phyloP scores from a whole-genome alignment of 1,140 invertebrate species.

The Bombus balteatus region DNA sequence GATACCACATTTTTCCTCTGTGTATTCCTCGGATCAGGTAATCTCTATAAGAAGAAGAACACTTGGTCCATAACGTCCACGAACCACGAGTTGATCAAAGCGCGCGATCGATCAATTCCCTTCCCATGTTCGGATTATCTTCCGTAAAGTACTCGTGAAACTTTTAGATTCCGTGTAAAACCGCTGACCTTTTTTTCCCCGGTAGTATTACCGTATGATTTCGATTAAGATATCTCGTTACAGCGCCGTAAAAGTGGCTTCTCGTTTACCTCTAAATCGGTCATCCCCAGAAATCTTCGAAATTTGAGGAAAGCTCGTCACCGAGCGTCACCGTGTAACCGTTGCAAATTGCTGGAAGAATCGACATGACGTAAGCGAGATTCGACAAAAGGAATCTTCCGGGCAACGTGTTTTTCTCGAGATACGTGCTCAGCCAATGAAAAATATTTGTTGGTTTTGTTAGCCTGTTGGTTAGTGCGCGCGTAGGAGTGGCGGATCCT shows the following conservation, averaged over 20 bases:
- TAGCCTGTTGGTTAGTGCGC: too few species aligned
- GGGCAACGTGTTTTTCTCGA: background rate
- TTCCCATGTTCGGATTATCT: background rate
- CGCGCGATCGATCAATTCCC: conserved; percentile 22
- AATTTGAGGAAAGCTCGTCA: too few species aligned
- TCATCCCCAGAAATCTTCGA: background rate
- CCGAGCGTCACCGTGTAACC: background rate
- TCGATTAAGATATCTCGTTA: conserved; percentile 48
- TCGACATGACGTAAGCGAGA: background rate
- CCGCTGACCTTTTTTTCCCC: background rate
- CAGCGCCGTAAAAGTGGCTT: background rate
- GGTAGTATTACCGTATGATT: conserved; percentile 31
- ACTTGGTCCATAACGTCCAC: background rate
- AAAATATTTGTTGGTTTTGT: conserved; percentile 36
- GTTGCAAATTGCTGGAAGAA: background rate
- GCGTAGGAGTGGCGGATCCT: background rate
- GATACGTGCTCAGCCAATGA: conserved; percentile 15
- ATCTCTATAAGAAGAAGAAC: background rate
- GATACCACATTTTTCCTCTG: background rate
- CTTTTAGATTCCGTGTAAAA: conserved; percentile 23
- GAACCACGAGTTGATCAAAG: background rate
- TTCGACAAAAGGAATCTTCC: background rate
- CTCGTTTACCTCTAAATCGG: background rate
- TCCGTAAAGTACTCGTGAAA: conserved; percentile 1
- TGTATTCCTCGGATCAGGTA: background rate